Evolutionary conservation across 2,888 invertebrate species (phyloP), one percentile per base, ranked within the genome.

Genomic region (Megamerina dolium): DNA sequence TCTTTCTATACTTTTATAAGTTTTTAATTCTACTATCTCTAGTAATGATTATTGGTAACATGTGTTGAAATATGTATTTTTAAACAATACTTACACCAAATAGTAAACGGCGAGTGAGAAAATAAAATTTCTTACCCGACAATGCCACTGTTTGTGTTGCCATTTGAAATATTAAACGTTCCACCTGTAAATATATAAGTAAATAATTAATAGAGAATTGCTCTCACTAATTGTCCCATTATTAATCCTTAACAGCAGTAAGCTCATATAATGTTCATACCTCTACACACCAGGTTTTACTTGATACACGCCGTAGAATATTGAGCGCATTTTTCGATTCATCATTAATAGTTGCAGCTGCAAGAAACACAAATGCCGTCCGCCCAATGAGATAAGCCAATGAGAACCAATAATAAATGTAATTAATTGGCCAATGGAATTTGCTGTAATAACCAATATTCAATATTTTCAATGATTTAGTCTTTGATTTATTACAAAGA

Each of bases 71-170:
- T n/a, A n/a, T n/a, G n/a, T n/a, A n/a, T n/a, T n/a, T n/a, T n/a
- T n/a, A n/a, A 16, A 21, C 16, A 34, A 40, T n/a, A 41, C 55
- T 69, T 64, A 81, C 81, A 66, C 77, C 75, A 44, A 82, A 69
- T 12, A 82, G 63, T 37, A 80, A 72, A 47, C 74, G 73, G 46
- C 80, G 73, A 1, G 78, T 76, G 18, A 82, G 61, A 40, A 72
- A 71, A 54, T 81, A 82, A 50, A 80, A 77, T 16, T 78, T 78
- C 58, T 77, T 77, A 20, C 81, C 82, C 10, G 79, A 77, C 29
- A 82, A 59, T 2, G 76, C 77, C 1, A 80, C 74, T 13, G 69
- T 73, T 48, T 77, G 75, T 26, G 76, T 70, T 29, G 73, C 70
- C 47, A 82, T 72, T 63, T 81, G 80, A 48, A 77, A 74, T 45